Base-by-base conservation (phyloP, 2,113 vertebrate species). In the Daphoenositta chrysoptera region DNA sequence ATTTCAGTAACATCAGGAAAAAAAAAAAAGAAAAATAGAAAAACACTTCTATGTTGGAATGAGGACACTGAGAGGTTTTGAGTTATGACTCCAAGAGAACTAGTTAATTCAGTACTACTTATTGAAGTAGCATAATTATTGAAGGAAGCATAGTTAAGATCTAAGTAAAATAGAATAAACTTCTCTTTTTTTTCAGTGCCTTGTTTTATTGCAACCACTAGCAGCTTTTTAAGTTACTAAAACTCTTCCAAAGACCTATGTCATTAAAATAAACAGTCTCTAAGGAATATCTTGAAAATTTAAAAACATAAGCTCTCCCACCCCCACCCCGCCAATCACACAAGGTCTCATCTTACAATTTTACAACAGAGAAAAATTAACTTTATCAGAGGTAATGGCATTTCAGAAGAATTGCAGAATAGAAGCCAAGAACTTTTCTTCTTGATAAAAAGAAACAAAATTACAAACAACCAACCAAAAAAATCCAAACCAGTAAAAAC, bases 281-380 rank as follows among this genome's bases (percentile, higher is more conserved):
- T 33, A 83, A 80, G 26, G 6, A 71, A 83, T n/a, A 35, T 6
- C 37, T 39, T 84, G 7, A 79, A 87, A 84, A 60, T n/a, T 39
- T 27, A 26, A 26, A 31, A 69, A 57, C 16, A 7, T 50, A 78
- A 77, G 9, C 16, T 57, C 56, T 33, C 30, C 31, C 6, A 20
- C 7, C 2, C 24, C 19, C 37, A 20, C 3, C 12, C 6, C 1
- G 0, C 5, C 14, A 64, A 57, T n/a, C 71, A 83, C 15, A 65
- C 26, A 69, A 27, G 23, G 27, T 58, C 47, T 47, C 50, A 39
- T 37, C 33, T 81, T 66, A 24, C 13, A 64, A 24, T 92, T 84
- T 75, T 58, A 64, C 30, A 92, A 48, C 9, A 71, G 26, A 68
- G 83, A 88, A 91, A 90, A 90, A 73, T 11, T 6, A 42, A 90